phyloP scores from a whole-genome alignment of 2,888 invertebrate species.

The Sarcophaga caerulescens region DNA sequence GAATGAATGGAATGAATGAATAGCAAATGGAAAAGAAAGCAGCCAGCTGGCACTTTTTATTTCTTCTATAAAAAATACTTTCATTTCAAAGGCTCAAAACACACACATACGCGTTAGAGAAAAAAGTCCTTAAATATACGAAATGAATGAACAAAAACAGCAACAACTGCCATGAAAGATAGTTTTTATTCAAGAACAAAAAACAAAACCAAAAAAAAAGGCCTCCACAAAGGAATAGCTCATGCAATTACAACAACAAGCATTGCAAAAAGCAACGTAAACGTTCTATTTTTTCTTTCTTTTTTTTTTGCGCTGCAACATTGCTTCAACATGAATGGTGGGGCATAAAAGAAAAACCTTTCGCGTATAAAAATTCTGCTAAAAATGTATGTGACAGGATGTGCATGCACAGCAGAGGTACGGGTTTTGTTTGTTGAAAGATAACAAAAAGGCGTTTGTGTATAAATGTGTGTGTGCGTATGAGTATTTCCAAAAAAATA shows the following conservation, averaged over 20 bases:
- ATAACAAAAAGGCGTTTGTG: not conserved
- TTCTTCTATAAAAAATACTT: not conserved
- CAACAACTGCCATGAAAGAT: conserved; percentile 29
- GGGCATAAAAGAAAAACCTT: conserved; percentile 9
- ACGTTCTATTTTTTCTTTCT: no score
- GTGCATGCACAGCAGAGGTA: not conserved
- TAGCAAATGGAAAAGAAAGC: conserved; percentile 53
- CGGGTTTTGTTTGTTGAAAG: not conserved
- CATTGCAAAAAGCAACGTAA: no score
- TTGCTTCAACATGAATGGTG: no score
- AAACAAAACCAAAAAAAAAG: not conserved
- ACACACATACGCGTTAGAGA: not conserved
- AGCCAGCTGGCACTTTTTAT: conserved; percentile 41
- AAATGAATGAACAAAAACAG: conserved; percentile 11
- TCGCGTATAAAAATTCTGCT: not conserved
- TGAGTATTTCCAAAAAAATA: not conserved
- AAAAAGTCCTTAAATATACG: not conserved
- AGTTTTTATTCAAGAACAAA: conserved; percentile 43
- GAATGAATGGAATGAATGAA: conserved; percentile 41
- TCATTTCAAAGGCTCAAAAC: not conserved
- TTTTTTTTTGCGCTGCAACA: no score
- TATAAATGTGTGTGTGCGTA: not conserved
- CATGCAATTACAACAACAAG: not conserved
- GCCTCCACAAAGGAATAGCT: not conserved
- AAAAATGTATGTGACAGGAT: not conserved